Evolutionary conservation across 2,797 vertebrate genomes (phyloP).

Genomic region (Leucoraja ocellata): DNA sequence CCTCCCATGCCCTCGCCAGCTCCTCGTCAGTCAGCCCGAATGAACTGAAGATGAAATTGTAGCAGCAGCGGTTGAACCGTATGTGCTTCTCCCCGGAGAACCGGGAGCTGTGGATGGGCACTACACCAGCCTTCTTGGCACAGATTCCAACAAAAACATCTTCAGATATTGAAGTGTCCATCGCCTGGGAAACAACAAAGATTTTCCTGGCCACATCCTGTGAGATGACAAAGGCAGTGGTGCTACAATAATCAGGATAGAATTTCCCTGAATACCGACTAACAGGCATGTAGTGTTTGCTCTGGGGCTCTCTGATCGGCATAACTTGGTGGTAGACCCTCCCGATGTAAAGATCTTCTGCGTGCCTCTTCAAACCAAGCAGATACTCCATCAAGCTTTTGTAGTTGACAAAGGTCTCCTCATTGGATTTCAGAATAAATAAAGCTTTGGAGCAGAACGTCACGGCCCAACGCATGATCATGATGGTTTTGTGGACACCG

Average conservation of each 20-base stretch:
- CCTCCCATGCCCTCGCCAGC: constrained; percentile 65
- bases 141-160: constrained; percentile 76
- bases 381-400: constrained; percentile 67
- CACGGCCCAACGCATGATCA: constrained; percentile 71
- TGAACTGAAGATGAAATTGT: constrained; percentile 80
- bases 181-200: constrained; percentile 60
- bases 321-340: constrained; percentile 64
- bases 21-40: constrained; percentile 55
- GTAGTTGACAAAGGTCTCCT: constrained; percentile 69
- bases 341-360: constrained; percentile 74
- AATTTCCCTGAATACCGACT: constrained; percentile 62
- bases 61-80: constrained; percentile 85
- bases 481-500: constrained; percentile 58
- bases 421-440: constrained; percentile 71
- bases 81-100: constrained; percentile 76
- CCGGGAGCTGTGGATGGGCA: constrained; percentile 73
- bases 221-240: constrained; percentile 69
- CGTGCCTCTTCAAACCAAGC: constrained; percentile 64
- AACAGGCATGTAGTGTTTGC: constrained; percentile 58
- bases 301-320: constrained; percentile 64
- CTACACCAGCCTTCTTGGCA: constrained; percentile 65
- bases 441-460: constrained; percentile 72
- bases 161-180: constrained; percentile 51
- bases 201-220: constrained; percentile 81
- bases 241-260: constrained; percentile 77